A percentile compares a stretch with the other conserved stretches of the same genome.
These are phyloP conservation scores for Leptoclinus maculatus DNA, from an alignment of 2,797 vertebrate species.

Conservation along the genomic window DNA sequence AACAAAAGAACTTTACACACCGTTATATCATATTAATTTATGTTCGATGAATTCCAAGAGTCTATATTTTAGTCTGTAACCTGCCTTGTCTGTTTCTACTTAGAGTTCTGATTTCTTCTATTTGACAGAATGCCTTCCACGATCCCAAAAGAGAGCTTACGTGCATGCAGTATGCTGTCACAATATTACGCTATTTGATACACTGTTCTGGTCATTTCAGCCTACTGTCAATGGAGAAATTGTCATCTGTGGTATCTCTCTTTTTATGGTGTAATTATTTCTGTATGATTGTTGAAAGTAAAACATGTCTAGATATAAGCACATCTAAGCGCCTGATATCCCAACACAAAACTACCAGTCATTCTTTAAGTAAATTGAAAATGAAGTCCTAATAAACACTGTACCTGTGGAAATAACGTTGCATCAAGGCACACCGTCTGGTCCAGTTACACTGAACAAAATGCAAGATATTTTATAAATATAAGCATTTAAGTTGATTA, in stretches of 20 bases:
- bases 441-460: background rate
- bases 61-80: background rate
- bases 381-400: background rate
- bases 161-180: background rate
- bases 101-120: background rate
- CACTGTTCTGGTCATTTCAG: background rate
- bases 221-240: background rate
- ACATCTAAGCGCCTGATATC: background rate
- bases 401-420: background rate
- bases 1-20: background rate
- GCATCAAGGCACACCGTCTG: background rate
- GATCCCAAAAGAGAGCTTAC: background rate
- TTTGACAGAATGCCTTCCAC: constrained; percentile 16
- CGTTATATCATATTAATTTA: constrained; percentile 4
- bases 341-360: background rate
- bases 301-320: background rate
- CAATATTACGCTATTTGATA: background rate
- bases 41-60: background rate
- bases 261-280: background rate
- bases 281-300: background rate
- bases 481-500: background rate
- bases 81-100: background rate
- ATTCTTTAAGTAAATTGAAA: background rate
- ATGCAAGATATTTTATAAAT: background rate
- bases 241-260: background rate